Base-by-base conservation (phyloP, 2,888 invertebrate genomes). In the Sericinus montela region DNA sequence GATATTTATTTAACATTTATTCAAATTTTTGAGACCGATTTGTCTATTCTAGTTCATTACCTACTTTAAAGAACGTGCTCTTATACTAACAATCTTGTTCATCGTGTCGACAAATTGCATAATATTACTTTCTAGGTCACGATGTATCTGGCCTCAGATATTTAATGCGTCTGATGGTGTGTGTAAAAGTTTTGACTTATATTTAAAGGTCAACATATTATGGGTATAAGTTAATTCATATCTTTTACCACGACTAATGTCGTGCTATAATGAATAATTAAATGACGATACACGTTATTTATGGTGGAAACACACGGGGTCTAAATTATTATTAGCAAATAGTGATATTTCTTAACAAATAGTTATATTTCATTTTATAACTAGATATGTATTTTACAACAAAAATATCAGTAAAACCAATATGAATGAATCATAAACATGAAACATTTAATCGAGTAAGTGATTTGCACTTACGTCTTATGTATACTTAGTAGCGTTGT, bases 41-140 rank as follows among this genome's bases (percentile, higher is more conserved):
- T 14, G 30, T 45, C 41, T 15, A 23, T 29, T 41, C 13, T 42
- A 42, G 55, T 48, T 51, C 48, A 55, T 58, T 61, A 58, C 63
- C 61, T 55, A 58, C 53, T 63, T 62, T 55, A 52, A 58, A 42
- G 59, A 51, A 56, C 51, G 54, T 64, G 65, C 54, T 57, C 65
- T 74, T 72, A 67, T 66, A 70, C 69, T 71, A 72, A 74, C 63
- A 64, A 69, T 71, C 66, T 72, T 67, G 64, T 69, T 69, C 57
- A 62, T 58, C 60, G 63, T 58, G 63, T 60, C 60, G 55, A 61
- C 53, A 38, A 49, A 64, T 83, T 83, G 66, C 73, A 69, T 76
- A 81, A 84, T 54, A 40, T 48, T 51, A 52, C 56, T 70, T 72
- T 72, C 67, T 77, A 68, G 75, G 73, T 65, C 69, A 61, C 58